Base-by-base conservation (phyloP, 2,113 vertebrate species). In the Aplodontia rufa region DNA sequence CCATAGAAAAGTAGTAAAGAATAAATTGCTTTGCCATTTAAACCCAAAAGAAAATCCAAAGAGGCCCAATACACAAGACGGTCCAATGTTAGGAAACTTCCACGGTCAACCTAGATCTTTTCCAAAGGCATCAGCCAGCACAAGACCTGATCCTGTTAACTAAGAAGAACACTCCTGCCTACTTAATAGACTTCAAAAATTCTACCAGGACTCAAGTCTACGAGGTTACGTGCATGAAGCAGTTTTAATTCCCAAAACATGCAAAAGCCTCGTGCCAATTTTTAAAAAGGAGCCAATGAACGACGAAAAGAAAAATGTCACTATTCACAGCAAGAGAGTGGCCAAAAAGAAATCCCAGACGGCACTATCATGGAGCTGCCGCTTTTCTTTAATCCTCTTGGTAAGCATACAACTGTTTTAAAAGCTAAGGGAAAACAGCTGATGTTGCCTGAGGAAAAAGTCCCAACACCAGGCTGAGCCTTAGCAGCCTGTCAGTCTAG, bases 381-480 rank as follows among this genome's bases (percentile, higher is more conserved):
- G 24, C 55, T 58, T 22, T 58, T 22, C 55, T 58, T 58, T 58
- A 58, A 58, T 26, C 55, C 55, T 26, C 55, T 58, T 58, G 55
- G 26, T 58, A 58, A 58, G 55, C 55, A 58, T 58, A 58, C 24
- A 16, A 58, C 55, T 26, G 26, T 58, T 58, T 78, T 32, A 6
- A 69, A 94, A 83, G 72, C 78, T 40, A 55, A 84, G 35, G 32
- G 89, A 93, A 89, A 60, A 53, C 22, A 76, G 32, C 53, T 32
- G 74, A 89, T 66, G 94, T 13, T 58, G 40, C 58, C 78, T 81
- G n/a, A 75, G 85, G 78, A 90, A 90, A 86, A 92, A 78, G 30
- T n/a, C 68, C 60, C 0, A 49, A 49, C 60, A 55, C 8, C n/a
- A 66, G 16, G 66, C 40, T 28, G 32, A 76, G 16, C 55, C 66